phyloP scores from a whole-genome alignment of 2,888 invertebrate genomes.

The Heliconius ethilla region DNA sequence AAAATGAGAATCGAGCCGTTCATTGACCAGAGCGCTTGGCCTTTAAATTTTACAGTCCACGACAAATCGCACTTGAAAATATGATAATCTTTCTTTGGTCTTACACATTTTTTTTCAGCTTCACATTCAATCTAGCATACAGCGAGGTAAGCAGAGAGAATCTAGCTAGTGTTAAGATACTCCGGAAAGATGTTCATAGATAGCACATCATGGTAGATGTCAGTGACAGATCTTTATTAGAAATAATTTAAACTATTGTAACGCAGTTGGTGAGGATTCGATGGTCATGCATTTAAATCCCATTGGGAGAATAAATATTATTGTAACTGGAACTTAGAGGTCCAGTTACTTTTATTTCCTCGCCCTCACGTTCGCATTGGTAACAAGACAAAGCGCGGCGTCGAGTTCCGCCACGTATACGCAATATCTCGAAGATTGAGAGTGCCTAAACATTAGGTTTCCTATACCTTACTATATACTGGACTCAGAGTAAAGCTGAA shows the following conservation, averaged over 20 bases:
- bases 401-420: neutral
- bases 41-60: constrained; percentile 37
- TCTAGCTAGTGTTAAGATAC: no score
- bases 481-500: neutral
- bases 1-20: constrained; percentile 43
- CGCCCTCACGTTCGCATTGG: neutral
- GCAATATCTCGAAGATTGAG: neutral
- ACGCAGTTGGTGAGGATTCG: no score
- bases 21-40: constrained; percentile 50
- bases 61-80: constrained; percentile 6
- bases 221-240: no score
- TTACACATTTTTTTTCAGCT: neutral
- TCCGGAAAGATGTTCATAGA: no score
- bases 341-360: no score
- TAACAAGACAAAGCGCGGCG: neutral
- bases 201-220: no score
- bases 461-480: neutral
- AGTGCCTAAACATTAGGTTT: no score
- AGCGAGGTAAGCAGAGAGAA: no score
- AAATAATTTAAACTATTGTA: no score
- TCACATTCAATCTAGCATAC: no score
- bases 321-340: no score
- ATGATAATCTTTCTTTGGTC: constrained; percentile 1
- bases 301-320: neutral
- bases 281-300: neutral